phyloP scores from a whole-genome alignment of 2,113 vertebrate species.

The Prolemur simus region DNA sequence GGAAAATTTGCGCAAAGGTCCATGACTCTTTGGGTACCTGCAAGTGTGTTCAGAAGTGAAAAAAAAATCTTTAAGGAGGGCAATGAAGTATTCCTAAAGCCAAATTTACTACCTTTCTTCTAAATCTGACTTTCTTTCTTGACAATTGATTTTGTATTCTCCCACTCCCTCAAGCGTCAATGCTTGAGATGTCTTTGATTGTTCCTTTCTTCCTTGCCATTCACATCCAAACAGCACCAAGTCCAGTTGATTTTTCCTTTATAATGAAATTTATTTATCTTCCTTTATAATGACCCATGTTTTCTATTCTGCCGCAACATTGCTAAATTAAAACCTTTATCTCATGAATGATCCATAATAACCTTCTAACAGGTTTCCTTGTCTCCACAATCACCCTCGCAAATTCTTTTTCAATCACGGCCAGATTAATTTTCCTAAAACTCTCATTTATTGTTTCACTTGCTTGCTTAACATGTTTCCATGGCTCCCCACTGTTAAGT shows the following conservation, averaged over 20 bases:
- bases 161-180: neutral
- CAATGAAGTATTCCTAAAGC: neutral
- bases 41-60: slow-evolving; percentile 48
- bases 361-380: neutral
- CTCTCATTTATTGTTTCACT: neutral
- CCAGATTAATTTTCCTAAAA: slow-evolving; percentile 20
- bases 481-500: neutral
- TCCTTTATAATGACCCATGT: neutral
- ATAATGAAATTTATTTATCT: too few species aligned
- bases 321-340: neutral
- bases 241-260: neutral
- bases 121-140: neutral
- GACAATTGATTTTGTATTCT: neutral
- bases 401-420: neutral
- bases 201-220: neutral
- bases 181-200: neutral
- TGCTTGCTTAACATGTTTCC: slow-evolving; percentile 6
- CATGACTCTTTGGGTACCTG: slow-evolving; percentile 46
- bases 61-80: neutral
- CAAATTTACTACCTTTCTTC: neutral
- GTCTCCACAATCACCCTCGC: neutral
- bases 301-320: neutral
- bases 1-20: slow-evolving; percentile 65
- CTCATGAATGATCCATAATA: neutral
- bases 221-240: neutral